Evolutionary conservation across 2,113 vertebrate genomes (phyloP).

Genomic region (Malurus alboscapulatus): DNA sequence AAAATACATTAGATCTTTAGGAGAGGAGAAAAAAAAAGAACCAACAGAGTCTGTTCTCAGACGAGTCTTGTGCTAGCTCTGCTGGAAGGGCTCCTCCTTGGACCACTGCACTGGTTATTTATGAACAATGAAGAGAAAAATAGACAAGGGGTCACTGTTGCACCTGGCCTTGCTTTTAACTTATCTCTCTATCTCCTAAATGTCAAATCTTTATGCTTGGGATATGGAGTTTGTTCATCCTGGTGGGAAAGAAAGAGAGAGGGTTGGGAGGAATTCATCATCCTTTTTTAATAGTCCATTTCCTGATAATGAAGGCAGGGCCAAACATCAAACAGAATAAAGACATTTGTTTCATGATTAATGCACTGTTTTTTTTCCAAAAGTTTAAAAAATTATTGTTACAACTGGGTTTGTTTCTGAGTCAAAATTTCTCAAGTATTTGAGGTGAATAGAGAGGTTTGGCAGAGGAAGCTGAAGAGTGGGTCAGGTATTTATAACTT

Average conservation of each 20-base stretch:
- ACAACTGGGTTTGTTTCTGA: neutral
- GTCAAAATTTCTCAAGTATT: neutral
- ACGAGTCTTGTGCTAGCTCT: neutral
- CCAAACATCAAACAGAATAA: neutral
- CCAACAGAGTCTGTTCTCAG: neutral
- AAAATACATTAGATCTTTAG: neutral
- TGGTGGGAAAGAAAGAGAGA: neutral
- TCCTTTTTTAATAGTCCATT: neutral
- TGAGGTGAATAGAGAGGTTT: neutral
- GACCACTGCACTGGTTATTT: neutral
- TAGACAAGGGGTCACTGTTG: neutral
- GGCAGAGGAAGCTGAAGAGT: neutral
- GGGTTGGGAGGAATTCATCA: neutral
- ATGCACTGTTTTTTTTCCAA: neutral
- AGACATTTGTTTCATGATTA: neutral
- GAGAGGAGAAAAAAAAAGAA: neutral
- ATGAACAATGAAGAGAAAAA: neutral
- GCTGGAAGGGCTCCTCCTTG: neutral
- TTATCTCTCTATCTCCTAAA: neutral
- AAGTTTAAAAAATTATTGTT: neutral
- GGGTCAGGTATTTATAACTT: neutral
- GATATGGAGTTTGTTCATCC: neutral
- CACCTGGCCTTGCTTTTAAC: neutral
- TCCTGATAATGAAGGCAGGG: neutral
- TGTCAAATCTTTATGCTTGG: neutral